Base-by-base conservation (phyloP, 2,888 invertebrate genomes). In the Leptinotarsa peninsularis region DNA sequence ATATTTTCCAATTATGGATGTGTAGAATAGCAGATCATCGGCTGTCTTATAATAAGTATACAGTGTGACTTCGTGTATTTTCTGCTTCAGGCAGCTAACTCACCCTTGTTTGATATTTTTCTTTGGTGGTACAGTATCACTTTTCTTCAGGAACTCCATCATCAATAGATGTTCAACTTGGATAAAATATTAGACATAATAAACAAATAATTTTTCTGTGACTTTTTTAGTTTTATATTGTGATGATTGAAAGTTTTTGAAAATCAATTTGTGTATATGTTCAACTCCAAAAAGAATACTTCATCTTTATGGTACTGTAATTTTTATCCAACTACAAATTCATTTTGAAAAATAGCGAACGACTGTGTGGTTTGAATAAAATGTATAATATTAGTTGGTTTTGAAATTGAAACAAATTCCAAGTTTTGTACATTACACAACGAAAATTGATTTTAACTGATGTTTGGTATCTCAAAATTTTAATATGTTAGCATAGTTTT, bases 351-450 rank as follows among this genome's bases (percentile, higher is more conserved):
- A 67, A 67, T 67, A 67, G 23, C 67, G 27, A 67, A 67, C 50
- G 67, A 67, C 50, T 49, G 67, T 67, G 67, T 21, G 21, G 49
- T 58, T 58, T 58, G 23, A 67, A 43, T 66, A 13, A 66, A 49
- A 66, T 49, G 21, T 66, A 67, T 67, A 67, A 67, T 67, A 72
- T 70, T 79, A 78, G 78, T 78, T 78, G 78, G 78, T 78, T 78
- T 78, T 67, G 67, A 60, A 74, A 50, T 67, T 67, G 49, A 68
- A 70, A 77, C 73, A 72, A 67, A 79, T 69, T 71, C 58, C 18
- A 76, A 78, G 82, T 82, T 43, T 84, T 85, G 85, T 85, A 86
- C 84, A 86, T 86, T 86, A 83, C 81, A 86, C 87, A 86, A 86
- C 85, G 86, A 87, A 87, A 85, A 80, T 80, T 78, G 73, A 79